These are phyloP conservation scores for Machimus rusticus DNA, from an alignment of 2,888 invertebrate genomes.

Conservation along the genomic window DNA sequence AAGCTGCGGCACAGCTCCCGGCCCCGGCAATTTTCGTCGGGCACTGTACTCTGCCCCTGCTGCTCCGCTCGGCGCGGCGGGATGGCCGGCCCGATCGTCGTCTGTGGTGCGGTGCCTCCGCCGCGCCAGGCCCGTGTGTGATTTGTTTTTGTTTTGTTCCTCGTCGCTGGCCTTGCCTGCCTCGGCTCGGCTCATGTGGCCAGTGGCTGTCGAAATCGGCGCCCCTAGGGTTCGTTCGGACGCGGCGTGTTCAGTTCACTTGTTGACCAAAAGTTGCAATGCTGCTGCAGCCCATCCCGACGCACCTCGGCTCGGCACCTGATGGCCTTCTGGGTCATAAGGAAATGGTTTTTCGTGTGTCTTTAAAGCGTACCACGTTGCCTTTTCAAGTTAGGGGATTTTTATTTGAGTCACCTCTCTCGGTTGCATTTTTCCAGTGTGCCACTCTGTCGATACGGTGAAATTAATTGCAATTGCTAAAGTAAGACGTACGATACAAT, in stretches of 20 bases:
- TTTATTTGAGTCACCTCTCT: background rate
- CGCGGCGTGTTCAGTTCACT: background rate
- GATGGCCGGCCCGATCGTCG: background rate
- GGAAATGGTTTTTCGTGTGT: background rate
- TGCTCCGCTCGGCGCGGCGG: background rate
- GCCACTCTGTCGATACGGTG: background rate
- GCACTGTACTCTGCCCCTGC: background rate
- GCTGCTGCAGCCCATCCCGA: background rate
- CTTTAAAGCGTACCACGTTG: background rate
- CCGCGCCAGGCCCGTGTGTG: background rate
- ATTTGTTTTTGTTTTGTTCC: background rate
- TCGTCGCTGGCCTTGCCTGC: conserved; percentile 10
- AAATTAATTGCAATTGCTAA: background rate
- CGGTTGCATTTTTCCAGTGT: background rate
- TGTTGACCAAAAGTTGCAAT: conserved; percentile 12
- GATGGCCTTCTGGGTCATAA: background rate
- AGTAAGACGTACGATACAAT: background rate
- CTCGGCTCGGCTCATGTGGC: conserved; percentile 9
- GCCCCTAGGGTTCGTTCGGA: background rate
- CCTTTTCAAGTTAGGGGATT: background rate
- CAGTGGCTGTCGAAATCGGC: conserved; percentile 32
- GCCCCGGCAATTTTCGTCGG: background rate
- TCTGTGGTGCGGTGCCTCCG: background rate
- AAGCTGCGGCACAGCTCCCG: background rate
- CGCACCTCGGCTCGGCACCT: no score